Base-by-base conservation (phyloP, 1,140 invertebrate genomes). In the Euura saliciscinereae region DNA sequence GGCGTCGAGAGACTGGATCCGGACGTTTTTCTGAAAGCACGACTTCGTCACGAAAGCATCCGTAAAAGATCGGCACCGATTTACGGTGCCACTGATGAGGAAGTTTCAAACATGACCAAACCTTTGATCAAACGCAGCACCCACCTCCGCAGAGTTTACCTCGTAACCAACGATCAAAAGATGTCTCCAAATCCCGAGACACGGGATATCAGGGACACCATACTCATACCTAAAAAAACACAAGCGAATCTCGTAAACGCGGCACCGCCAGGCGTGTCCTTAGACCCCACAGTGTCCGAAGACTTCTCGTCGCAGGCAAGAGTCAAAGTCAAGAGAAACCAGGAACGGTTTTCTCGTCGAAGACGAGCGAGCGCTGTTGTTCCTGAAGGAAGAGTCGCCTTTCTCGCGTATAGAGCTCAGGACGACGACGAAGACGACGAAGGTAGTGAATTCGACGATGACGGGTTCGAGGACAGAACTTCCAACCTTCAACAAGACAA, bases 171-270 rank as follows among this genome's bases (percentile, higher is more conserved):
- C 6, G 51, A 59, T 3, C 51, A 6, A 44, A 51, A 68, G 51
- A 68, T 59, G 68, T 71, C 51, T 43, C 4, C 6, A 10, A 28
- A 43, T 10, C 2, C n/a, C 2, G 59, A 43, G 2, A 70, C 66
- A 44, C 65, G 68, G 45, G 64, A 73, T 46, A 45, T 8, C 4
- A 46, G 43, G 43, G 59, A 66, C 43, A 51, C 66, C 2, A 72
- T 73, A 4, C 11, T 73, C 7, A 73, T 73, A 68, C 74, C 74
- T 2, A 69, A 75, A 44, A 7, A 46, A 66, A 66, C 68, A 43
- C 74, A 71, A 10, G 74, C 44, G 4, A 70, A 71, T 44, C 44
- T 71, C 65, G 64, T 73, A n/a, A 69, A 73, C 51, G 69, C 68
- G 13, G 28, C 73, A 8, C 71, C 71, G 13, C 44, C 65, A 3